Percentiles rank a stretch among this genome's conserved stretches.
These are phyloP conservation scores for Chiloscyllium plagiosum DNA, from an alignment of 2,113 vertebrate genomes.

Conservation along the genomic window DNA sequence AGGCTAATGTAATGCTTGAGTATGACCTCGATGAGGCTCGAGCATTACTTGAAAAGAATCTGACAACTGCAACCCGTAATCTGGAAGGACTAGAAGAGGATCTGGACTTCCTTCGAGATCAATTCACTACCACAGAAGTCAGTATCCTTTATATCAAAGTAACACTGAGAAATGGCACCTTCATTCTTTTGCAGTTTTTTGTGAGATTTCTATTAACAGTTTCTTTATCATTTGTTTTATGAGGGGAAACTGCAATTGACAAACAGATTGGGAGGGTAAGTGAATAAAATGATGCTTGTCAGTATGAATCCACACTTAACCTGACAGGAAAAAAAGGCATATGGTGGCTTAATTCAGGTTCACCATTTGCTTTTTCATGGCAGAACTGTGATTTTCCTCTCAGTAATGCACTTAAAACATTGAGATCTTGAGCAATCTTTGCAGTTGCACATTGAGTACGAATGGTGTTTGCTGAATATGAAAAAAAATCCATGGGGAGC, in stretches of 20 bases:
- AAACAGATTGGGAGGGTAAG: background rate
- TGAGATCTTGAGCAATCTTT: background rate
- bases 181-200: background rate
- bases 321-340: background rate
- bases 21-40: conserved; percentile 95
- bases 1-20: conserved; percentile 99
- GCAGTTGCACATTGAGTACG: background rate
- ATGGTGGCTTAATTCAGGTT: background rate
- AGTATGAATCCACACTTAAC: background rate
- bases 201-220: background rate
- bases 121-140: conserved; percentile 99
- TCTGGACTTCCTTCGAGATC: conserved; percentile 92
- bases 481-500: background rate
- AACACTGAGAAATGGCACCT: background rate
- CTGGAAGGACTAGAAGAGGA: conserved; percentile 89
- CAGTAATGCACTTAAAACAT: background rate
- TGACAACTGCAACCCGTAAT: conserved; percentile 83
- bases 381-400: background rate
- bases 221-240: background rate
- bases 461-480: background rate
- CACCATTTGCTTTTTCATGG: background rate
- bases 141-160: conserved; percentile 80
- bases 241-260: background rate
- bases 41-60: conserved; percentile 88
- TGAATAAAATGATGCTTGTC: no score